Evolutionary conservation across 2,888 invertebrate genomes (phyloP), one percentile per base, ranked within the genome.

Genomic region (Uloborus plumipes): DNA sequence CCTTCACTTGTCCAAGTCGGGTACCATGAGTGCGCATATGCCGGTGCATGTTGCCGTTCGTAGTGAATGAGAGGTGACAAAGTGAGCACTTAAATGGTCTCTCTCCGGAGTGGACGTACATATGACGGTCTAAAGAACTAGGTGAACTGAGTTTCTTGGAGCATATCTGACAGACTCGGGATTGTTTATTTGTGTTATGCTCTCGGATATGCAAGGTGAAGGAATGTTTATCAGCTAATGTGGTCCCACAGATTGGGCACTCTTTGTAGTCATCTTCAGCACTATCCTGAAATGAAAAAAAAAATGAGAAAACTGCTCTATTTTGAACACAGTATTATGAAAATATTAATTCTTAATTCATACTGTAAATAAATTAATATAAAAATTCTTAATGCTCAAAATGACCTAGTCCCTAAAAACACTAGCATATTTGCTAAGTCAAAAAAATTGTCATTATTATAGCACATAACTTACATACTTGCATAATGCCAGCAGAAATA

Each of bases 1-100:
- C 39, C 11, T 39, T 39, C 11, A 39, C 39, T 11, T 39, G 39
- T 67, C 49, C 50, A 18, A 14, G 7, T 67, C 20, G 26, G 20
- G 50, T 18, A 2, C 16, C 13, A 18, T 73, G 80, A 1, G 15
- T 77, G 4, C 50, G 39, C 58, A 55, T 62, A 39, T 83, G 82
- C 0, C 82, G 61, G 58, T 83, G 22, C 82, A 83, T 77, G 20
- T 83, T 83, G 15, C 82, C 82, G n/a, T 83, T 83, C 7, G 82
- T 83, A 2, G 82, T 73, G 26, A 83, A 83, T 1, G 15, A 9
- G 16, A 16, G 4, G 0, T 22, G 11, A n/a, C 82, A 83, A 4
- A 58, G 2, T 6, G 4, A 26, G 62, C 82, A 83, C 0, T 26
- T 20, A 16, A 61, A 75, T 2, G 70, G 71, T 16, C 39, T 70